phyloP scores from a whole-genome alignment of 1,140 invertebrate species.

The Cotesia chilonis region DNA sequence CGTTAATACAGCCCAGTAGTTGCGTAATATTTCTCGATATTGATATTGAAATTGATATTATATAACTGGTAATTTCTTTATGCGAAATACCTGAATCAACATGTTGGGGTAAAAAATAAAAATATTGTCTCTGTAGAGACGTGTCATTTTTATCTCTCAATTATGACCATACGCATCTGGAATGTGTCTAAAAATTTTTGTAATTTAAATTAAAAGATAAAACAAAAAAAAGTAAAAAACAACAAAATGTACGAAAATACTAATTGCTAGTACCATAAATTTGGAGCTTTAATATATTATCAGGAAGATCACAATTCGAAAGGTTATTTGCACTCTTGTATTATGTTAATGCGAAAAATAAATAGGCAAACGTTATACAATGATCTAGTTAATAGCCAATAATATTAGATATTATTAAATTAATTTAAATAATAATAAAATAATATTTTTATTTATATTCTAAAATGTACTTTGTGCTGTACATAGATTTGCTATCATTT shows the following conservation, averaged over 20 bases:
- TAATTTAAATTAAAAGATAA: slow-evolving; percentile 19
- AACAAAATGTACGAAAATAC: slow-evolving; percentile 19
- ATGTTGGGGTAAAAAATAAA: not conserved
- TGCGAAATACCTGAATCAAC: not conserved
- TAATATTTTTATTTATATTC: not conserved
- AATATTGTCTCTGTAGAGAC: not conserved
- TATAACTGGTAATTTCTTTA: too few species aligned
- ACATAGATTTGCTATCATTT: too few species aligned
- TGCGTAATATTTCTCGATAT: too few species aligned
- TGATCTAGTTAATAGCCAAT: too few species aligned
- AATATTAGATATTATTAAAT: too few species aligned
- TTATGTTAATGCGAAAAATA: not conserved
- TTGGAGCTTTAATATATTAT: slow-evolving; percentile 32
- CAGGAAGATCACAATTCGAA: slow-evolving; percentile 5
- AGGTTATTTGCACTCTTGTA: slow-evolving; percentile 2
- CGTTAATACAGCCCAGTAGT: too few species aligned
- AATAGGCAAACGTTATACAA: too few species aligned
- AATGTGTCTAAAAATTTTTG: slow-evolving; percentile 39
- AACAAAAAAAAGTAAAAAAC: too few species aligned
- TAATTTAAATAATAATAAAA: not conserved
- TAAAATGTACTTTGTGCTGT: too few species aligned
- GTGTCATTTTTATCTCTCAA: slow-evolving; percentile 17
- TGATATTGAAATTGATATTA: too few species aligned
- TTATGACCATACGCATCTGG: slow-evolving; percentile 34
- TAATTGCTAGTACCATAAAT: slow-evolving; percentile 5